Percentiles rank a stretch among this genome's conserved stretches.
Conservation (phyloP, 1,140 invertebrate species). For the Kradibia gibbosae region DNA sequence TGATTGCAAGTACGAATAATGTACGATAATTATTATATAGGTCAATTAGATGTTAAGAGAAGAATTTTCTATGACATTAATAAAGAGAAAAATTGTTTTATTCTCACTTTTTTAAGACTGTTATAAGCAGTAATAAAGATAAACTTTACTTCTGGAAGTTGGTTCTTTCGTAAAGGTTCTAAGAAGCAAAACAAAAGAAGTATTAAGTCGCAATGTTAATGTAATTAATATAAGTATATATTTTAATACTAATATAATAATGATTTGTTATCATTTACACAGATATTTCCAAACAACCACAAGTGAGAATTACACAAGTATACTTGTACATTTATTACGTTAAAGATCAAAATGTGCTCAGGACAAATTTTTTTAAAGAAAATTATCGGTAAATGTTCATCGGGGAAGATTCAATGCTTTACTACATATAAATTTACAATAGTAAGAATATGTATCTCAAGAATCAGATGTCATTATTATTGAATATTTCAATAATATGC, state of each 20-base stretch:
- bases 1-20: slow-evolving; percentile 18
- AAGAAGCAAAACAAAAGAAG: slow-evolving; percentile 20
- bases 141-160: slow-evolving; percentile 32
- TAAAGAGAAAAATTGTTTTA: slow-evolving; percentile 27
- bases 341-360: not conserved
- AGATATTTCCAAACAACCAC: not conserved
- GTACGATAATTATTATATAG: slow-evolving; percentile 31
- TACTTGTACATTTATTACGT: slow-evolving; percentile 7
- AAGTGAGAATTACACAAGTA: not conserved
- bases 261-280: slow-evolving; percentile 6
- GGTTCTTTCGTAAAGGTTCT: slow-evolving; percentile 14
- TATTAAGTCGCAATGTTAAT: slow-evolving; percentile 22
- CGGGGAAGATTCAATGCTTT: not conserved
- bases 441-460: not conserved
- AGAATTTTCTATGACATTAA: slow-evolving; percentile 38
- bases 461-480: no score
- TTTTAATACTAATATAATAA: not conserved
- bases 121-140: slow-evolving; percentile 26
- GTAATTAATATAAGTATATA: slow-evolving; percentile 26
- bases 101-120: slow-evolving; percentile 42
- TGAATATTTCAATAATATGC: no score
- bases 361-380: not conserved
- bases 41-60: slow-evolving; percentile 41
- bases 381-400: not conserved
- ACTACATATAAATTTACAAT: no score